Percentiles rank a stretch among this genome's conserved stretches.
phyloP scores from a whole-genome alignment of 2,797 vertebrate species.

The Glyptemys insculpta region DNA sequence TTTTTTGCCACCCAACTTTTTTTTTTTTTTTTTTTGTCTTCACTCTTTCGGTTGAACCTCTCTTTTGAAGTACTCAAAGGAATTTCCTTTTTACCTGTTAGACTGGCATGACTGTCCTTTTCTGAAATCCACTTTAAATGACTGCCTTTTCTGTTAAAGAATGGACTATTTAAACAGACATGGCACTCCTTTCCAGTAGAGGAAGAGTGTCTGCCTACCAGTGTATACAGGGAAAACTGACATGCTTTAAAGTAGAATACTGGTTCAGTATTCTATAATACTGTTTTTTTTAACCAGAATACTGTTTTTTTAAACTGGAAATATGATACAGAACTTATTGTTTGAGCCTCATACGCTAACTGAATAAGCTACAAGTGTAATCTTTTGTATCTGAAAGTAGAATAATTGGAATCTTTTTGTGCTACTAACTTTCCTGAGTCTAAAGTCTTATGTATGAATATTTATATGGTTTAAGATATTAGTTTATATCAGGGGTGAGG shows the following conservation, averaged over 20 bases:
- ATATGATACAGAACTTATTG: neutral
- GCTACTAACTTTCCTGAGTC: neutral
- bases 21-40: neutral
- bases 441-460: neutral
- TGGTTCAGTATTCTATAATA: neutral
- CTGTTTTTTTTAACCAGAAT: too few species aligned
- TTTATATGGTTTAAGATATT: neutral
- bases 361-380: neutral
- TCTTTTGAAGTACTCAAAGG: neutral
- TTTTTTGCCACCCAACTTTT: neutral
- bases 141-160: neutral
- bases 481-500: neutral
- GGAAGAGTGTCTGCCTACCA: neutral
- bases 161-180: neutral
- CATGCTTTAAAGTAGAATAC: neutral
- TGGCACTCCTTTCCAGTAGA: neutral
- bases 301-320: neutral
- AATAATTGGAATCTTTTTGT: neutral
- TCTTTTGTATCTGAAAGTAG: neutral
- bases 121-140: neutral
- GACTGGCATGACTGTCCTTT: neutral
- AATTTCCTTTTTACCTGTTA: neutral
- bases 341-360: fast-evolving
- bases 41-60: neutral
- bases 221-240: neutral